phyloP scores from a whole-genome alignment of 2,113 vertebrate species.

The Nesospiza acunhae region DNA sequence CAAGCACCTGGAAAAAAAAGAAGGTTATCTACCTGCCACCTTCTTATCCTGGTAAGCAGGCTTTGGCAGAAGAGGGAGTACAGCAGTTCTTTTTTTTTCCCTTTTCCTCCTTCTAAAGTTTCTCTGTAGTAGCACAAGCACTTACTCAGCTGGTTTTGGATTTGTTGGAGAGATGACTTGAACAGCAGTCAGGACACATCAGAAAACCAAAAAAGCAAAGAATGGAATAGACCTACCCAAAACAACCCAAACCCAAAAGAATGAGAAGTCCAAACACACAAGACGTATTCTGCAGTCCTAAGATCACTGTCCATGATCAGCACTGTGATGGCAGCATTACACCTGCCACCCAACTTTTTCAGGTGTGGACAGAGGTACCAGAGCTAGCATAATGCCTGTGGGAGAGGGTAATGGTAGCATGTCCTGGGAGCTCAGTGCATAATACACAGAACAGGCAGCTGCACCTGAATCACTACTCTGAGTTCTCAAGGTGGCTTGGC shows the following conservation, averaged over 20 bases:
- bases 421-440: neutral
- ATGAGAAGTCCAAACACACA: neutral
- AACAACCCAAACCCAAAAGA: neutral
- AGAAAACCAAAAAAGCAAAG: neutral
- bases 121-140: neutral
- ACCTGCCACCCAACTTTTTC: accelerated
- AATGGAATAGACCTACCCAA: neutral
- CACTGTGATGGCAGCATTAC: neutral
- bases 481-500: neutral
- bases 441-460: neutral
- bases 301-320: neutral
- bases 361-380: neutral
- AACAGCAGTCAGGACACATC: neutral
- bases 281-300: neutral
- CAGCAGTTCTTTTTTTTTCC: neutral
- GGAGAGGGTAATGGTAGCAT: neutral
- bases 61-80: neutral
- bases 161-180: neutral
- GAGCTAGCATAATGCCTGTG: accelerated
- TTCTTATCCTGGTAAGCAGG: neutral
- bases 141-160: neutral
- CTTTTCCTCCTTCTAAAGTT: neutral
- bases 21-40: neutral
- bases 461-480: neutral
- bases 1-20: neutral